Conservation (phyloP, 1,140 invertebrate genomes). For the Sinonovacula constricta region DNA sequence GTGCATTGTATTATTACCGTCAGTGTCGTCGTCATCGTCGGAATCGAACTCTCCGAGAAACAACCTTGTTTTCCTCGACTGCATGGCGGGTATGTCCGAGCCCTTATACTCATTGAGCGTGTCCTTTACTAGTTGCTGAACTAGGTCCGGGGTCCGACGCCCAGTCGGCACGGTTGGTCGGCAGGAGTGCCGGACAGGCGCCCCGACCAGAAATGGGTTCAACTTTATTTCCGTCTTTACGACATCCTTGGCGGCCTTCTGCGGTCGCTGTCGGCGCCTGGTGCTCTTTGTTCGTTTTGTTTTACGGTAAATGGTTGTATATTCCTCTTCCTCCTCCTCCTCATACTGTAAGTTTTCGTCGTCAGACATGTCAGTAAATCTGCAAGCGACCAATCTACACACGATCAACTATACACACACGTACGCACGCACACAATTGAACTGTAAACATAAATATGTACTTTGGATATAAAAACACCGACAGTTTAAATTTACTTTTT, state of each 20-base stretch:
- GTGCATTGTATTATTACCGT: neutral
- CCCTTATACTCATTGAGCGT: constrained; percentile 44
- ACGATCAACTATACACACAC: too few species aligned
- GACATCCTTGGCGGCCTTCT: neutral
- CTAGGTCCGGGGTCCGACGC: neutral
- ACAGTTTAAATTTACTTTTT: too few species aligned
- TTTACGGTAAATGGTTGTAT: constrained; percentile 38
- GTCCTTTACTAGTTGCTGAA: constrained; percentile 34
- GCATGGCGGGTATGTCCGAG: constrained; percentile 7
- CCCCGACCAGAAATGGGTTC: constrained; percentile 27
- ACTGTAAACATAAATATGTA: too few species aligned
- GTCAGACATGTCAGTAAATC: too few species aligned
- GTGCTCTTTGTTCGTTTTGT: constrained; percentile 31
- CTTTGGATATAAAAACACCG: too few species aligned
- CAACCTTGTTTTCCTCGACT: constrained; percentile 1
- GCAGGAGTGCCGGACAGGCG: neutral
- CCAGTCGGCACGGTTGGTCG: neutral
- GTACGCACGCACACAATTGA: too few species aligned
- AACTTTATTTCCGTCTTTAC: constrained; percentile 26
- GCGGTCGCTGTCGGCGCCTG: neutral
- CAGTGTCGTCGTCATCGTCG: constrained; percentile 17
- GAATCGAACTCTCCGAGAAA: constrained; percentile 41
- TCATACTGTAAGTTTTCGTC: constrained; percentile 20
- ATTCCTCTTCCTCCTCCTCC: constrained; percentile 30
- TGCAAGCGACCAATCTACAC: too few species aligned